These are phyloP conservation scores for Theretra japonica DNA, from an alignment of 2,888 invertebrate species.

Conservation along the genomic window DNA sequence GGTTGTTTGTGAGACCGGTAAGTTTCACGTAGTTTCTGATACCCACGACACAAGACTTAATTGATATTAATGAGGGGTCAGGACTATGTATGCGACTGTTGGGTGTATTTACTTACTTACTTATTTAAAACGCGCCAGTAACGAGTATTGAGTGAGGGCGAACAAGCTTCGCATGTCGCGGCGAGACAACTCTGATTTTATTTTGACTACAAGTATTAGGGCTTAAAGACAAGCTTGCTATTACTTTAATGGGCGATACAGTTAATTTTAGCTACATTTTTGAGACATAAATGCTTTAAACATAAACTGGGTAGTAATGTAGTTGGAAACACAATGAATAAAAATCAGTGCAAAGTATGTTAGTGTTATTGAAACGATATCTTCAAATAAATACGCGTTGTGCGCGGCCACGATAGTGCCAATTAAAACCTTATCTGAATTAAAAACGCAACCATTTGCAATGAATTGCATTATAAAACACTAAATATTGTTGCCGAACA, in stretches of 20 bases:
- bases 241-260: no score
- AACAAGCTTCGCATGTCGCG: not conserved
- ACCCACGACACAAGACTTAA: no score
- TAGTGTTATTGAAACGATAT: not conserved
- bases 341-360: not conserved
- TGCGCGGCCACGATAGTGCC: not conserved
- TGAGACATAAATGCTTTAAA: no score
- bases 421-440: slow-evolving; percentile 18
- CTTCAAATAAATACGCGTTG: not conserved
- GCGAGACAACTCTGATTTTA: not conserved
- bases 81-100: no score
- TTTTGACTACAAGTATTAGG: not conserved
- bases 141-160: not conserved
- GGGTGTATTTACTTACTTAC: no score
- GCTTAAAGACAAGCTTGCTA: no score
- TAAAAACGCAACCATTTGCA: not conserved
- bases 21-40: no score
- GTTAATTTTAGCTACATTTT: no score
- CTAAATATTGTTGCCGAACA: not conserved
- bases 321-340: not conserved
- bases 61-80: no score
- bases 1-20: no score
- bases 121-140: not conserved
- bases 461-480: not conserved
- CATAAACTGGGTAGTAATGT: no score